These are phyloP conservation scores for Cephus runcator DNA, from an alignment of 2,888 invertebrate genomes.

Conservation along the genomic window DNA sequence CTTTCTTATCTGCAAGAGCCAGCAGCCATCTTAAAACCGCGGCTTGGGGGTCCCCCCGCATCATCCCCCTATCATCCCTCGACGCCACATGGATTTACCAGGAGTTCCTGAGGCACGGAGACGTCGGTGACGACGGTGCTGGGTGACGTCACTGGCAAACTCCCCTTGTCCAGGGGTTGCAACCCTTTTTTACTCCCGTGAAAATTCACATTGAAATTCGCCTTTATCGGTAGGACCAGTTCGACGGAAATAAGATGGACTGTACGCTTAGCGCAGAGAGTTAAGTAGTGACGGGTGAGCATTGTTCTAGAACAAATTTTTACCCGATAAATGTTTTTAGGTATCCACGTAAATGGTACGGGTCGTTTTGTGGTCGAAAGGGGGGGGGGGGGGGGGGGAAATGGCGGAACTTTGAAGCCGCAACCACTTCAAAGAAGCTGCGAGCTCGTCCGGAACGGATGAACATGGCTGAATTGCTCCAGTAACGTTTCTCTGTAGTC, in stretches of 20 bases:
- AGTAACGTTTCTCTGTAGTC: neutral
- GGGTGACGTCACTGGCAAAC: neutral
- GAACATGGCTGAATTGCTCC: neutral
- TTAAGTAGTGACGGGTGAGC: neutral
- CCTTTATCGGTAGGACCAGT: neutral
- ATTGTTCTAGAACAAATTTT: no score
- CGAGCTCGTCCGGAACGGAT: neutral
- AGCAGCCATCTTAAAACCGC: conserved; percentile 58
- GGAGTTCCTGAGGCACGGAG: neutral
- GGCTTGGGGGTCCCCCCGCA: conserved; percentile 4
- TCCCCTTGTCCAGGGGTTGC: neutral
- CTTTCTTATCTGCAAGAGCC: conserved; percentile 50
- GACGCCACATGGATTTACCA: neutral
- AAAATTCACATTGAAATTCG: neutral
- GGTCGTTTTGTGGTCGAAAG: neutral
- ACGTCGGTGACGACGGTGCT: neutral
- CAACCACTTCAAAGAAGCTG: neutral
- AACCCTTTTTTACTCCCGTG: neutral
- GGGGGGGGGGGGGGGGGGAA: neutral
- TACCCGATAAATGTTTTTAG: neutral
- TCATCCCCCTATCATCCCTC: conserved; percentile 5
- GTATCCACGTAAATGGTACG: neutral
- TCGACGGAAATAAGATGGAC: neutral
- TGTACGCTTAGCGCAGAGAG: neutral
- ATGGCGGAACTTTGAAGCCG: neutral